Evolutionary conservation across 2,888 invertebrate genomes (phyloP).

Genomic region (Melieria picta): DNA sequence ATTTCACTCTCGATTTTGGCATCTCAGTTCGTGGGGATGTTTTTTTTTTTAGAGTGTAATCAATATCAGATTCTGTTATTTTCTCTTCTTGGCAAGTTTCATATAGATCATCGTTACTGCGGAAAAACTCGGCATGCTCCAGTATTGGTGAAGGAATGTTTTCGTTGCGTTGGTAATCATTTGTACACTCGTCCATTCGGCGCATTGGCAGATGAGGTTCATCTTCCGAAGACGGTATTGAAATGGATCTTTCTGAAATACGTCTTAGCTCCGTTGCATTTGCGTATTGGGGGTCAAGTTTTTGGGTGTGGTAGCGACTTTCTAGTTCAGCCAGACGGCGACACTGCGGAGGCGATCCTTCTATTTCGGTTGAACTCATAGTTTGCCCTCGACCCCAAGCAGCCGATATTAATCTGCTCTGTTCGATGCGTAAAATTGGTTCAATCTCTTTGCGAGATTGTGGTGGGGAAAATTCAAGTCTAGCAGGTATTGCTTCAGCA

Average conservation of each 20-base stretch:
- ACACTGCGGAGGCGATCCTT: conserved; percentile 80
- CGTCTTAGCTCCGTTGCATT: conserved; percentile 75
- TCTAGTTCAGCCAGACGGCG: conserved; percentile 73
- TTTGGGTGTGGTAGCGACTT: conserved; percentile 74
- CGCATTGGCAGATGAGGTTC: conserved; percentile 74
- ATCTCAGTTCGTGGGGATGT: conserved; percentile 46
- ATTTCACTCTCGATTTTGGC: conserved; percentile 67
- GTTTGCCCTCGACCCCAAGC: conserved; percentile 77
- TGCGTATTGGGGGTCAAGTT: conserved; percentile 72
- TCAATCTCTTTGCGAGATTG: conserved; percentile 81
- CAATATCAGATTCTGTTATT: conserved; percentile 70
- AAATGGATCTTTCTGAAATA: conserved; percentile 79
- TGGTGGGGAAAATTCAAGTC: conserved; percentile 79
- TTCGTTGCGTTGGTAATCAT: conserved; percentile 72
- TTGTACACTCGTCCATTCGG: conserved; percentile 69
- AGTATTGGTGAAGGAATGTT: conserved; percentile 74
- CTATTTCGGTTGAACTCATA: conserved; percentile 82
- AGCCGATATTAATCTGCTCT: conserved; percentile 75
- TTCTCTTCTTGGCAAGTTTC: conserved; percentile 65
- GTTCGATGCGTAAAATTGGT: conserved; percentile 77
- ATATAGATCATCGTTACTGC: conserved; percentile 70
- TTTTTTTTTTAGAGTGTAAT: conserved; percentile 65
- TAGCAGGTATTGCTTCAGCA: conserved; percentile 77
- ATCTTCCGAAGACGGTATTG: conserved; percentile 80
- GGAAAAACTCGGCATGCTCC: conserved; percentile 72